Evolutionary conservation across 1,140 invertebrate species (phyloP), one percentile per base, ranked within the genome.

Genomic region (Notospermus geniculatus): DNA sequence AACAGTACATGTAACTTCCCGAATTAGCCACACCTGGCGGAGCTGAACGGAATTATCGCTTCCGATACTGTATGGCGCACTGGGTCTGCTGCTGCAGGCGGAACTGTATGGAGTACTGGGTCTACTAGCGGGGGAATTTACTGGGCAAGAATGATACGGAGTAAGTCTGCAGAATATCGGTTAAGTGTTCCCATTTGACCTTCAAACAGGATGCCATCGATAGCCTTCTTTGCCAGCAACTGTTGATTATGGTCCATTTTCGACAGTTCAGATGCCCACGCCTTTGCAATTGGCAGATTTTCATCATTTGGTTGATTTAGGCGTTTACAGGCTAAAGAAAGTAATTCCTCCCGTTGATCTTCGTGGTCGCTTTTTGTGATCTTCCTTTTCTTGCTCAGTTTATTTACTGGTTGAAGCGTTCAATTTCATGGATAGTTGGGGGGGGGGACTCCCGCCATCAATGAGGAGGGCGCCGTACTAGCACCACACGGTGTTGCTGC

Each of bases 211-310:
- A 53, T 53, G 15, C 23, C 50, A 53, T 53, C 23, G 15, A 53
- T 53, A 53, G 50, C 50, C 50, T 53, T 4, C 28, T 53, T 53
- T 53, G 50, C 50, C 1, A 53, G 28, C 28, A 53, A 53, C 28
- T 53, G 4, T 28, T 53, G 50, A 53, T 23, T 53, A 13, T 13
- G 50, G 23, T 11, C 23, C 50, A 53, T 53, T 53, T 53, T 4
- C 17, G 50, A 53, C 15, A 53, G 50, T 53, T 53, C 50, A 15
- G 23, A 27, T 23, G 50, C 50, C 50, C 50, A 53, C 23, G 50
- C 28, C 50, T 53, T 53, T 53, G 50, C 50, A 13, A 53, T 27
- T 23, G 50, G 23, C 23, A 53, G 15, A 53, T 53, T 53, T 27
- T 27, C 50, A 53, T 53, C 50, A 53, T 53, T 28, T 13, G 50